Base-by-base conservation (phyloP, 2,797 vertebrate genomes). In the Borostomias antarcticus region DNA sequence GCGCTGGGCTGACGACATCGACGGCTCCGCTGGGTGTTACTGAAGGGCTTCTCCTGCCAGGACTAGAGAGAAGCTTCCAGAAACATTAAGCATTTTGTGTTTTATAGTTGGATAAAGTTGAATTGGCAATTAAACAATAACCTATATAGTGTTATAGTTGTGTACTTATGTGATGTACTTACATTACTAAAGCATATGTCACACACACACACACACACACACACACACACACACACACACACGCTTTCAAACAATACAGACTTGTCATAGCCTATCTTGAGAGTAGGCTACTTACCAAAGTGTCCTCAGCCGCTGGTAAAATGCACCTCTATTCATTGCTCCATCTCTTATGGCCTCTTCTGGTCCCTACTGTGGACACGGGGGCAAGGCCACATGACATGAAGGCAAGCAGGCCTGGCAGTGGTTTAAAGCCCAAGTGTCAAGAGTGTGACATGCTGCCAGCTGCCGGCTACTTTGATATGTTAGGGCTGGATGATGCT, bases 381-480 rank as follows among this genome's bases (percentile, higher is more conserved):
- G 80, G 89, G 85, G 86, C 73, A 89, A 88, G 90, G 85, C 82
- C 88, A 88, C 86, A 86, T 86, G 86, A 84, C 65, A 72, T 73
- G 76, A 77, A 86, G 89, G 85, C 82, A 89, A 90, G 84, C 78
- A 77, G 69, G 83, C 76, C 85, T 89, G 88, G 88, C 86, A 83
- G 77, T 48, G 79, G 70, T 86, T 93, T 82, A 90, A 91, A 88
- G 79, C 78, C 75, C 69, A 82, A 85, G 82, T 88, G 83, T 86
- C 86, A 85, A n/a, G 77, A 64, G 67, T 64, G 54, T 83, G 88
- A 86, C 80, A 79, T 69, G 81, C 80, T 85, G 86, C 91, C 89
- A 85, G 89, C 91, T 90, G 86, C 90, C 83, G 86, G 81, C 77
- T 60, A 82, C 89, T 92, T 93, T 93, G 91, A 92, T 92, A 92